Conservation (phyloP, 2,888 invertebrate genomes). For the Parnassius mnemosyne region DNA sequence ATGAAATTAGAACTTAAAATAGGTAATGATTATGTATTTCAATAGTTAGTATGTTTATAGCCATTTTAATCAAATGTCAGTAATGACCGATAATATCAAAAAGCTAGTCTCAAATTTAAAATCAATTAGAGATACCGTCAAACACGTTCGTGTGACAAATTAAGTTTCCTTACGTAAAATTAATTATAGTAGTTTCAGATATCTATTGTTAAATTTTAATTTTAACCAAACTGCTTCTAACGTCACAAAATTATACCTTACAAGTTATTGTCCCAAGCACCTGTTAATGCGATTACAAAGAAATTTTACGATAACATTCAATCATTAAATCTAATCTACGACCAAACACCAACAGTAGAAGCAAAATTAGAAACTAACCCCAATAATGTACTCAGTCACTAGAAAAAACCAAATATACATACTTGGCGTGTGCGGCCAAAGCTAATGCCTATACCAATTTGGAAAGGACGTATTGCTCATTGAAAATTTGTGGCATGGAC, state of each 20-base stretch:
- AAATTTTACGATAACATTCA: constrained; percentile 7
- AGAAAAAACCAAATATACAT: constrained; percentile 4
- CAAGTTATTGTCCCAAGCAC: constrained; percentile 19
- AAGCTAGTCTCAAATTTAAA: constrained; percentile 72
- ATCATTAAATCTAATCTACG: constrained; percentile 16
- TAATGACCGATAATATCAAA: constrained; percentile 61
- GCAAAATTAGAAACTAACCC: constrained; percentile 25
- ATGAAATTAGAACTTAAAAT: constrained; percentile 5
- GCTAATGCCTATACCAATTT: constrained; percentile 44
- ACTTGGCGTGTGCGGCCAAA: constrained; percentile 26
- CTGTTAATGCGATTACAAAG: constrained; percentile 10
- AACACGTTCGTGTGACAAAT: not conserved
- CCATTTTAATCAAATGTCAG: constrained; percentile 8
- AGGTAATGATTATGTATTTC: constrained; percentile 11
- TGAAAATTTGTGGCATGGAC: constrained; percentile 29
- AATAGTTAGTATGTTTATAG: constrained; percentile 13
- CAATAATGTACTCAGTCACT: constrained; percentile 11
- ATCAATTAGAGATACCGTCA: constrained; percentile 4
- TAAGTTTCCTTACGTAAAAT: not conserved
- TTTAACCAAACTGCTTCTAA: constrained; percentile 1
- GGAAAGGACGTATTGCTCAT: constrained; percentile 40
- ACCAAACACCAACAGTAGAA: constrained; percentile 20
- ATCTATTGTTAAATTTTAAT: not conserved
- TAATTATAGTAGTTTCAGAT: not conserved
- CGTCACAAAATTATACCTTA: not conserved